Evolutionary conservation across 2,113 vertebrate genomes (phyloP).

Genomic region (Smithornis capensis): DNA sequence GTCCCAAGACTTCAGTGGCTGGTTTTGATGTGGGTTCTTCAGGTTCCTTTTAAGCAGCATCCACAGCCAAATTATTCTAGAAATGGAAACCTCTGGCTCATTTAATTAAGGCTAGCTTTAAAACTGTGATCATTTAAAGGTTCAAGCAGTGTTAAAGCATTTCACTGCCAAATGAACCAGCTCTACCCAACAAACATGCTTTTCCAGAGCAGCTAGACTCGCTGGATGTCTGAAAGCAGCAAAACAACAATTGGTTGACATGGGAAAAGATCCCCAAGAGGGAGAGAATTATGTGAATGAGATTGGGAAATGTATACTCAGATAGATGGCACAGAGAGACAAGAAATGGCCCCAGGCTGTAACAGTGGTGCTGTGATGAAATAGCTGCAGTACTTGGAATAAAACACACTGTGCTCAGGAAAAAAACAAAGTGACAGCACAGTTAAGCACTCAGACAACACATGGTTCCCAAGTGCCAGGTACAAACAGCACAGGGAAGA

Average conservation of each 20-base stretch:
- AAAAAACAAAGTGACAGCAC: background rate
- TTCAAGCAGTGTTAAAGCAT: background rate
- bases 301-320: background rate
- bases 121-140: background rate
- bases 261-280: conserved; percentile 16
- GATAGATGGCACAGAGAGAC: background rate
- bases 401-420: background rate
- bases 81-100: conserved; percentile 27
- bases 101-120: conserved; percentile 16
- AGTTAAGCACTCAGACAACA: background rate
- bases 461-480: fast-evolving
- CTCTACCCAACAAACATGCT: conserved; percentile 27
- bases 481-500: background rate
- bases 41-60: background rate
- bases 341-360: background rate
- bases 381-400: background rate
- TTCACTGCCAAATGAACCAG: background rate
- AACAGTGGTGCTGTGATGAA: background rate
- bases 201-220: conserved; percentile 4
- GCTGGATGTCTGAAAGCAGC: background rate
- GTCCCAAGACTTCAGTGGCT: background rate
- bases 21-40: background rate
- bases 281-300: background rate
- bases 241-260: background rate
- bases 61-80: background rate